Evolutionary conservation across 2,888 invertebrate species (phyloP).

Genomic region (Lepidonotus clava): DNA sequence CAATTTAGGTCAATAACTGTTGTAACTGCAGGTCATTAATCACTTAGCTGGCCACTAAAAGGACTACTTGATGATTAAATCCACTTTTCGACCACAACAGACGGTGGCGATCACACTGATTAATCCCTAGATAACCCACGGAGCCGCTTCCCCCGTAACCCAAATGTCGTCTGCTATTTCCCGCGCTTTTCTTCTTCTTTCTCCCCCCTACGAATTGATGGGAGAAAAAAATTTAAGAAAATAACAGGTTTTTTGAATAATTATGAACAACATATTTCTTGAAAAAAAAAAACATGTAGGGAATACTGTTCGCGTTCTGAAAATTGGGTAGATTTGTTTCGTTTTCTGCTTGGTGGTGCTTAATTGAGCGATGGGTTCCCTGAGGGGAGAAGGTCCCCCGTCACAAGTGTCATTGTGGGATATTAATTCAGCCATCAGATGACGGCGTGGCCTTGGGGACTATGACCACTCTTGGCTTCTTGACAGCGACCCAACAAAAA

Average conservation of each 20-base stretch:
- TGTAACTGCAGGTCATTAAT: neutral
- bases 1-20: conserved; percentile 9
- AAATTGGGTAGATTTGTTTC: neutral
- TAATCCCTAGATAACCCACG: neutral
- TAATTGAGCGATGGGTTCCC: conserved; percentile 23
- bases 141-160: neutral
- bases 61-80: conserved; percentile 4
- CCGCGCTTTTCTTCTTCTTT: neutral
- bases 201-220: no score
- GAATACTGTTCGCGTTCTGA: no score
- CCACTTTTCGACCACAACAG: neutral
- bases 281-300: no score
- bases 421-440: neutral
- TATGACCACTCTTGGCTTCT: neutral
- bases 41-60: neutral
- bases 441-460: neutral
- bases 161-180: conserved; percentile 8
- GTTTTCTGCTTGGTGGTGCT: neutral
- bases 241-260: no score
- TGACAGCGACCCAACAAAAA: no score
- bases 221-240: no score
- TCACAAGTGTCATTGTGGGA: conserved; percentile 4
- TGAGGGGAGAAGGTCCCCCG: neutral
- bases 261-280: no score
- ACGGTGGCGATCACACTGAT: conserved; percentile 22